Evolutionary conservation across 2,113 vertebrate species (phyloP), one percentile per base, ranked within the genome.

Genomic region (Phaethornis superciliosus): DNA sequence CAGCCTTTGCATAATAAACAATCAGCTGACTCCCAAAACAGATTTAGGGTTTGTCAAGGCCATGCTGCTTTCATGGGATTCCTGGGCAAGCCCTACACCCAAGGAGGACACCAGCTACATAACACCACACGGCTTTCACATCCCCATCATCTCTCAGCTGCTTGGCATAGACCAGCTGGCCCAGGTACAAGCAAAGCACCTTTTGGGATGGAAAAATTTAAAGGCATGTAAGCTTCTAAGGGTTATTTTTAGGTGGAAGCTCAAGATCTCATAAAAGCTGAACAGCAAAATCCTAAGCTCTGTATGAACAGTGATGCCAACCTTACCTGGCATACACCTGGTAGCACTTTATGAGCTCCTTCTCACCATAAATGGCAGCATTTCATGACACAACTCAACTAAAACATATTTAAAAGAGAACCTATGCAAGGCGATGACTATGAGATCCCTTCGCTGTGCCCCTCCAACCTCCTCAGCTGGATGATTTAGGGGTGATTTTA

Each of bases 301-400:
- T 49, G 63, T 27, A 69, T 69, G 81, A 96, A 88, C 59, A 93
- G 47, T 89, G 95, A 95, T 60, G 65, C 69, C 94, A 96, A 97
- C 90, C 80, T 79, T 94, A 92, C 84, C 95, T 97, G 81, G 92
- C 92, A 92, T 75, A 88, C 74, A 87, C 70, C 40, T 40, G 84
- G 89, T 60, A 96, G 86, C 85, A 55, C 88, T 97, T 98, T 96
- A 97, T 85, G 84, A 94, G 85, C 80, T 85, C 28, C 56, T 88
- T 65, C 70, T 87, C 65, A 67, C 65, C 47, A 58, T 30, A 87
- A 91, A 54, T 62, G 52, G 90, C 79, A 97, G 49, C 79, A 52
- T 93, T 97, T 98, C 95, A 97, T 85, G 87, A 95, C 86, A 95
- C 94, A 96, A 97, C 91, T 95, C 94, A 96, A 97, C 91, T 93